Base-by-base conservation (phyloP, 1,140 invertebrate genomes). In the Meloidogyne chitwoodi region DNA sequence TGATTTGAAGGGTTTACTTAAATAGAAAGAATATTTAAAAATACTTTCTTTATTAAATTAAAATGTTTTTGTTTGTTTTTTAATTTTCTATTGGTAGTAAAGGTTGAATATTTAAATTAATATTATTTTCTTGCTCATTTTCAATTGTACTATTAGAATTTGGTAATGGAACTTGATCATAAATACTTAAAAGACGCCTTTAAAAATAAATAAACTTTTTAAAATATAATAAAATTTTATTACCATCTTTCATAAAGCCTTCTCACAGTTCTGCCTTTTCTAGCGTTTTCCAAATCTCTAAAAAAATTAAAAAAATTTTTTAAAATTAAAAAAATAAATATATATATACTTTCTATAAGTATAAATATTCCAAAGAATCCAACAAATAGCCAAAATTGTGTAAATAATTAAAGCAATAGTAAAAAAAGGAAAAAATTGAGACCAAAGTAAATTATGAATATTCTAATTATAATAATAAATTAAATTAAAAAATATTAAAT, bases 341-440 rank as follows among this genome's bases (percentile, higher is more conserved):
- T n/a, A 41, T 68, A 10, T 44, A 10, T n/a, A 48, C 74, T 29
- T 68, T 75, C 70, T 44, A 63, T 75, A 75, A 12, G 63, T 63
- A 38, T 73, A 63, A 75, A 75, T 38, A 63, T 75, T 75, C 41
- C 61, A 75, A 22, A 75, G n/a, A 41, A 75, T 48, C 74, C 74
- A 75, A 14, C n/a, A 56, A 26, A 73, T 63, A 26, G 31, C 24
- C 31, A 75, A 61, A 24, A 75, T 31, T 5, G 38, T 27, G 12
- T 75, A 75, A 31, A 75, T 56, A 34, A 72, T 63, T 16, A 75
- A 26, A 24, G 74, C 74, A 38, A 41, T 19, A 12, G 74, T 44
- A 56, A 75, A 56, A 26, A 26, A 48, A 6, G 74, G 74, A n/a
- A 38, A 75, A 48, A 75, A 73, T 48, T 75, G 34, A 62, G 29